Evolutionary conservation across 2,113 vertebrate species (phyloP).

Genomic region (Thryonomys swinderianus): DNA sequence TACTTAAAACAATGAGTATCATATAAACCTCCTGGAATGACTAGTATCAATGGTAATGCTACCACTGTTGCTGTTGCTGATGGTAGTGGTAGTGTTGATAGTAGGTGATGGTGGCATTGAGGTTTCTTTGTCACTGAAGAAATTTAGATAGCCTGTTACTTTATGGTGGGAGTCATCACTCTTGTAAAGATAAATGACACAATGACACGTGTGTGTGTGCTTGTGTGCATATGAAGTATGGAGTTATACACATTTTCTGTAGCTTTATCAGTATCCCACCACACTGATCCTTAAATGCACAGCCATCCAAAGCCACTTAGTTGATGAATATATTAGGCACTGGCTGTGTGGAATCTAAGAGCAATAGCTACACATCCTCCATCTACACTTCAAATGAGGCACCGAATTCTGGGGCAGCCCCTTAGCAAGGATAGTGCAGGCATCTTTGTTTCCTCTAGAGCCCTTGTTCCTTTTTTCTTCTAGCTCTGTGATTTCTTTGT

Average conservation of each 20-base stretch:
- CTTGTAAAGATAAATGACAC: not conserved
- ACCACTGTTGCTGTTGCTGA: not conserved
- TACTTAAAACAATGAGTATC: not conserved
- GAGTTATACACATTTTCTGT: not conserved
- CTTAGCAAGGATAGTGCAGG: not conserved
- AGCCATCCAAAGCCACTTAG: not conserved
- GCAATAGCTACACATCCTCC: not conserved
- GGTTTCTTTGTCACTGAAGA: not conserved
- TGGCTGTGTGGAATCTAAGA: not conserved
- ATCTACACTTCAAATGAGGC: not conserved
- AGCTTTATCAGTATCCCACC: not conserved
- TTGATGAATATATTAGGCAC: not conserved
- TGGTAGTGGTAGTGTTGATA: not conserved
- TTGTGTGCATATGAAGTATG: no score
- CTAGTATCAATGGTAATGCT: not conserved
- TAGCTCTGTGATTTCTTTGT: not conserved
- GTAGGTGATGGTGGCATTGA: not conserved
- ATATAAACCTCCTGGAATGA: not conserved
- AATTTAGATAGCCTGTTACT: conserved; percentile 8
- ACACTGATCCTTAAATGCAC: not conserved
- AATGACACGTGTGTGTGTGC: not conserved
- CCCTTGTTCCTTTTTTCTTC: not conserved
- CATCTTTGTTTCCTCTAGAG: not conserved
- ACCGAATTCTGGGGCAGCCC: not conserved
- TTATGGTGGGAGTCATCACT: not conserved